Base-by-base conservation (phyloP, 53 echinoderm and acorn worm genomes). In the Crossaster papposus region DNA sequence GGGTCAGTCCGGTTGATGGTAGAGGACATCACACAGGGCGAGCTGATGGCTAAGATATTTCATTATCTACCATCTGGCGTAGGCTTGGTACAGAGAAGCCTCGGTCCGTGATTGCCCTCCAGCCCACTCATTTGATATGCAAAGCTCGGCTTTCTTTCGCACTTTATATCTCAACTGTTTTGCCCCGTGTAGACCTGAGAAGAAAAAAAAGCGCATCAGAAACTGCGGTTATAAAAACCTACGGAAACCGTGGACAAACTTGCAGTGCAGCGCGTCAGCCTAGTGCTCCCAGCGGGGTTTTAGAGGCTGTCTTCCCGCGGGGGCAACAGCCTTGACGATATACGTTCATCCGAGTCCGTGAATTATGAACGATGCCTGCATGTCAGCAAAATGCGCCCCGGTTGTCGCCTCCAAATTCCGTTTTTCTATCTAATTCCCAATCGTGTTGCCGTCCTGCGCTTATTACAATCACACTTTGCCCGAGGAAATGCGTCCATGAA, bases 121-220 rank as follows among this genome's bases (percentile, higher is more conserved):
- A n/a, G 22, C 14, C 82, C 8, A 10, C 51, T 85, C 85, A 85
- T 85, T 26, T 72, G 73, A 30, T 85, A 85, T 85, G 70, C 85
- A 85, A 72, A 85, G 85, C 73, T 20, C 2, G 72, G 72, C 54
- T 85, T 73, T 85, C 33, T 72, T 30, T 28, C 51, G 31, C 53
- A 51, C 85, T 73, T 85, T 72, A 51, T 85, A 72, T 73, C 18
- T 71, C 51, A 85, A 54, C 73, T 33, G 53, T 9, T 37, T 36
- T 85, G 72, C 85, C 85, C 32, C 73, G 73, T 72, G 85, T 33
- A 20, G 53, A 31, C 31, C 72, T 85, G 72, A 73, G 51, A 72
- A 85, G 72, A 80, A 83, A 85, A 84, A 80, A 83, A 26, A 51
- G 24, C 78, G 20, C n/a, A 51, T 35, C 85, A 29, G 37, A 68